These are phyloP conservation scores for Antitype chi DNA, from an alignment of 2,888 invertebrate species.

Conservation along the genomic window DNA sequence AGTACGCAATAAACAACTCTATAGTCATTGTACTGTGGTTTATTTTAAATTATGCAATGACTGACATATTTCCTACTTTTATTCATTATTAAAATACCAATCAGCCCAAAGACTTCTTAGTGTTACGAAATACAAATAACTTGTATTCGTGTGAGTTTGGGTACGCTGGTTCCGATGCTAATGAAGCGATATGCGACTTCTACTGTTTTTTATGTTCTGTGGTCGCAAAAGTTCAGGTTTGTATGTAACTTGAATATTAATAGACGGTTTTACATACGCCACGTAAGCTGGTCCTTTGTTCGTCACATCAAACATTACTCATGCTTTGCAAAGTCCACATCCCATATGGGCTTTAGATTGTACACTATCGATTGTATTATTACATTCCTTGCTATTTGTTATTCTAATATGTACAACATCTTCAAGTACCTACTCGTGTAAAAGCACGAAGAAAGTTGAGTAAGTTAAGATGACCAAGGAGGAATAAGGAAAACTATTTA, in stretches of 20 bases:
- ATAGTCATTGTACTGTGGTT: too few species aligned
- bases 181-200: too few species aligned
- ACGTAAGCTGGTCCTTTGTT: constrained; percentile 59
- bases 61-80: too few species aligned
- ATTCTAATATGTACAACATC: constrained; percentile 4
- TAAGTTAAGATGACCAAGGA: not conserved
- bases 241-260: constrained; percentile 49
- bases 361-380: constrained; percentile 41
- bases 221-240: constrained; percentile 31
- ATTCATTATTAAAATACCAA: too few species aligned
- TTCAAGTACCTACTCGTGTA: not conserved
- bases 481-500: not conserved
- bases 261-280: constrained; percentile 23
- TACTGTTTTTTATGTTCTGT: too few species aligned
- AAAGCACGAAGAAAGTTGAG: not conserved
- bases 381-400: constrained; percentile 29
- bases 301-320: constrained; percentile 62
- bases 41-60: too few species aligned
- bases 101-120: too few species aligned
- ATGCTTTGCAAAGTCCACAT: constrained; percentile 65
- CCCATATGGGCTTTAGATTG: constrained; percentile 42
- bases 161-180: too few species aligned
- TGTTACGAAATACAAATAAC: too few species aligned
- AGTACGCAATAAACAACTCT: too few species aligned
- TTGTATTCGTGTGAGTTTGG: too few species aligned